These are phyloP conservation scores for Dufourea novaeangliae DNA, from an alignment of 1,140 invertebrate genomes.

Conservation along the genomic window DNA sequence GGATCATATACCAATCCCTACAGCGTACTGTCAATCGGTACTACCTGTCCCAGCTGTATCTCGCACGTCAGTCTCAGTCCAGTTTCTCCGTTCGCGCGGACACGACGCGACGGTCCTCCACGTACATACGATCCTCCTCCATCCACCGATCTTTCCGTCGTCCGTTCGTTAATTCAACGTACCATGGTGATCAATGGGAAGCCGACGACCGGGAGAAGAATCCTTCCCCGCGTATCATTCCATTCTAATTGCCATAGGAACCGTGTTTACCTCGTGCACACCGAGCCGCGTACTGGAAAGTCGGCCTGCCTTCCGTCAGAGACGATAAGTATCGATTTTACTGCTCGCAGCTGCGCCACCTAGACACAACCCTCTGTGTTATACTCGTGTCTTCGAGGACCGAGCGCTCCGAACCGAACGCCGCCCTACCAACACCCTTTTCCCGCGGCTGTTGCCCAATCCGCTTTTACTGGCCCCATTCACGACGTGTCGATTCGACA, in stretches of 20 bases:
- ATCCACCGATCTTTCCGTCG: neutral
- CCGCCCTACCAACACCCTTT: conserved; percentile 47
- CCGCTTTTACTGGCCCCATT: conserved; percentile 49
- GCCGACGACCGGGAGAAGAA: conserved; percentile 4
- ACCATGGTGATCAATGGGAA: conserved; percentile 64
- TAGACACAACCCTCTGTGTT: conserved; percentile 59
- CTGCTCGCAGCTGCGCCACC: conserved; percentile 63
- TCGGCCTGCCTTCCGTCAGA: conserved; percentile 69
- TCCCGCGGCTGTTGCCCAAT: conserved; percentile 50
- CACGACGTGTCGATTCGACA: conserved; percentile 5
- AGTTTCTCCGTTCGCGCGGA: neutral
- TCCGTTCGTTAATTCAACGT: conserved; percentile 40
- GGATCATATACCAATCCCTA: neutral
- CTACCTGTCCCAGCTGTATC: neutral
- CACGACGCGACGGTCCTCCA: neutral
- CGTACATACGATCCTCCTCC: neutral
- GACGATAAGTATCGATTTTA: conserved; percentile 81
- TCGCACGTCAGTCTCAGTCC: neutral
- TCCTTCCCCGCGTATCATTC: conserved; percentile 69
- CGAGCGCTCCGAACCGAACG: conserved; percentile 39
- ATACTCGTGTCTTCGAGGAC: too few species aligned
- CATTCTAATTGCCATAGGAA: conserved; percentile 70
- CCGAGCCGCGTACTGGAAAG: conserved; percentile 78
- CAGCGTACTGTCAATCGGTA: neutral
- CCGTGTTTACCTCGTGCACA: conserved; percentile 79